Conservation (phyloP, 2,797 vertebrate species). For the Leucoraja ocellata region DNA sequence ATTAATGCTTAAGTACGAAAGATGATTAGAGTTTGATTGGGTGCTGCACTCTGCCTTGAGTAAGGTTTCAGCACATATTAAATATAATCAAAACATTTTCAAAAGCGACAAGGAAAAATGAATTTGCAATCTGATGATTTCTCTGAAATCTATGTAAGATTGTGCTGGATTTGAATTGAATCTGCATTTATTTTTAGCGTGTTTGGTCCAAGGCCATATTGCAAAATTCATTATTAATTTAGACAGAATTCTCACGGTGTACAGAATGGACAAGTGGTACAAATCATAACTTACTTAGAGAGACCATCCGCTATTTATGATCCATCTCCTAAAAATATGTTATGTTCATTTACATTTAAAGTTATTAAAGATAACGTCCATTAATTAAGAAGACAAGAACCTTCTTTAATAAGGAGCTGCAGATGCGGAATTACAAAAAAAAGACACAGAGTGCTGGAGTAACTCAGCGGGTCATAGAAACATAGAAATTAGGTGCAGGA, state of each 20-base stretch:
- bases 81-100: conserved; percentile 16
- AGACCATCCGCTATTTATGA: not conserved
- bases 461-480: too few species aligned
- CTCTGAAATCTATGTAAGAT: not conserved
- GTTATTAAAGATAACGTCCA: too few species aligned
- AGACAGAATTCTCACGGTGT: not conserved
- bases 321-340: not conserved
- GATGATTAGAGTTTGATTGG: not conserved
- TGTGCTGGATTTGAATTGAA: conserved; percentile 24
- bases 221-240: conserved; percentile 21
- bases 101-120: conserved; percentile 23
- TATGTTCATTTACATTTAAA: not conserved
- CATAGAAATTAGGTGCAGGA: too few species aligned
- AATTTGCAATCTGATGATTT: conserved; percentile 31
- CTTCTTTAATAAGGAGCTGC: too few species aligned
- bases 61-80: not conserved
- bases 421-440: too few species aligned
- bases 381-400: not conserved
- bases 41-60: not conserved
- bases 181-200: not conserved
- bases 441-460: too few species aligned
- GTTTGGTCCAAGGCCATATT: not conserved
- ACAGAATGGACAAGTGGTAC: not conserved
- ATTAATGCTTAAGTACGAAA: not conserved
- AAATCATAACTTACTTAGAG: not conserved